Percentiles rank a stretch among this genome's conserved stretches.
Conservation (phyloP, 2,113 vertebrate genomes). For the Myanophis thanlyinensis region DNA sequence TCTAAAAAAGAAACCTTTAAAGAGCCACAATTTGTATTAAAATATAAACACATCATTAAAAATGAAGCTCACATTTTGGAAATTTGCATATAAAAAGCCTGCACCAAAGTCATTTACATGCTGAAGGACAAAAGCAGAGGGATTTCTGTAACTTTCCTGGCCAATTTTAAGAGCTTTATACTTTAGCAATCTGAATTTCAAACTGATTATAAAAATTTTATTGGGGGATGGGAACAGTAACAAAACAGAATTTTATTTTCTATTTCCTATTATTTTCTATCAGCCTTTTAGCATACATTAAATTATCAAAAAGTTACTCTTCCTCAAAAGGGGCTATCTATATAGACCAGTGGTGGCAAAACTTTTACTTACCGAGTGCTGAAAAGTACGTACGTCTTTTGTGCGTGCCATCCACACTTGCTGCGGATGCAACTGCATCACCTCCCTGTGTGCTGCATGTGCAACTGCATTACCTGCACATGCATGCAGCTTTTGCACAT, state of each 20-base stretch:
- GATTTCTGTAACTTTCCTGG: background rate
- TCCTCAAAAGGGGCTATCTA: too few relatives aligned
- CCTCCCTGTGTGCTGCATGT: too few relatives aligned
- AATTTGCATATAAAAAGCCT: background rate
- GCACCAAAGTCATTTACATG: background rate
- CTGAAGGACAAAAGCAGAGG: background rate
- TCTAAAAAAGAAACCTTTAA: background rate
- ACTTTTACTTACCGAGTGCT: too few relatives aligned
- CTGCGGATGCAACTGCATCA: too few relatives aligned
- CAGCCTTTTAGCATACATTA: background rate
- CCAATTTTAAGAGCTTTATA: background rate
- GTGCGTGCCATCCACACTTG: too few relatives aligned
- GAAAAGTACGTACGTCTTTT: too few relatives aligned
- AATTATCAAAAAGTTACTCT: background rate
- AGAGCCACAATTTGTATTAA: background rate
- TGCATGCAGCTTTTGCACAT: too few relatives aligned
- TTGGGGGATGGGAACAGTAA: background rate
- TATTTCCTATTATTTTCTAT: background rate
- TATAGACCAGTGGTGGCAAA: too few relatives aligned
- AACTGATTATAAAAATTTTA: background rate
- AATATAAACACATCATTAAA: background rate
- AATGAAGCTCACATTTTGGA: background rate
- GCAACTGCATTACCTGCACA: too few relatives aligned
- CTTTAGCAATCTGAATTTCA: background rate
- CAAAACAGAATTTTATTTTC: background rate